Base-by-base conservation (phyloP, 2,113 vertebrate genomes). In the Astur gentilis region DNA sequence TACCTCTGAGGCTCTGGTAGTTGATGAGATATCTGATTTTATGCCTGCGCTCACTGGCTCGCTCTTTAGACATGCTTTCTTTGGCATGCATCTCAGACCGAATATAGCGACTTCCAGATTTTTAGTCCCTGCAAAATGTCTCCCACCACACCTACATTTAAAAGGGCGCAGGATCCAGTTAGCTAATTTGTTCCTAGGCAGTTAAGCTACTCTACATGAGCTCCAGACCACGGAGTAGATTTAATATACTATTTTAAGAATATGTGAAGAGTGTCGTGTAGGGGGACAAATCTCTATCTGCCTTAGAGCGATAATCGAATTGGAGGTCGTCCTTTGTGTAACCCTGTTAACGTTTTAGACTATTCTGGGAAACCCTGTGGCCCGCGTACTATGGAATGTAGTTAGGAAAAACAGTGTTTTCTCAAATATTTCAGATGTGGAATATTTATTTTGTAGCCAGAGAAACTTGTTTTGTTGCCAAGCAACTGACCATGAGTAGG, bases 391-490 rank as follows among this genome's bases (percentile, higher is more conserved):
- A 75, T 84, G 95, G 85, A 94, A 96, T 96, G 90, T 49, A 94
- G 87, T 72, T 81, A 90, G 95, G 96, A 96, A 96, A 97, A 96
- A 79, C 50, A 94, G 91, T 86, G 95, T 96, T 97, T 97, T 96
- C 93, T 94, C 85, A 95, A 87, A 89, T 95, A 96, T 95, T 97
- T 97, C 90, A 92, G 71, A 94, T 60, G 90, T 96, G 94, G 95
- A 97, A 93, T 96, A 96, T 95, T 93, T 97, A 95, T 94, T 96
- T 90, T 92, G 90, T 92, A 95, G 96, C 96, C 97, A 96, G 80
- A 97, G 85, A 94, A 95, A 89, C 94, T 94, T 96, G 91, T 90
- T 92, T 90, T 87, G 92, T 94, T 93, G 60, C 96, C 90, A 89
- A 83, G 97, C 91, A 92, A 96, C 96, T 92, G 97, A 94, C 85